A percentile compares a stretch with the other conserved stretches of the same genome.
Evolutionary conservation across 2,888 invertebrate species (phyloP).

Genomic region (Macrostomum cliftonense): DNA sequence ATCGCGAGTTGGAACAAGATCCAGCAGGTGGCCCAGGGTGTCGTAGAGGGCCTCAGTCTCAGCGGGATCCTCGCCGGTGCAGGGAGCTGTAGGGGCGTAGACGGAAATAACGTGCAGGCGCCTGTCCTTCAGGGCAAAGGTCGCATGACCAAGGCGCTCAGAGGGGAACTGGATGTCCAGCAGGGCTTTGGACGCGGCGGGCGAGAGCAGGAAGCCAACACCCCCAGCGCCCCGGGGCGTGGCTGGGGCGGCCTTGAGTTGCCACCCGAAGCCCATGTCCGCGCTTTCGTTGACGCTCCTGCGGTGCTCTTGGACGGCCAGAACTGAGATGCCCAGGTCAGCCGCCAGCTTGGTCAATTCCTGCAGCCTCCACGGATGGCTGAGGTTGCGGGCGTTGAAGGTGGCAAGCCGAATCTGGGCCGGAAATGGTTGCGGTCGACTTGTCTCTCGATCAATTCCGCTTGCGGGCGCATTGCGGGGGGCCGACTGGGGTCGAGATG

Average conservation of each 20-base stretch:
- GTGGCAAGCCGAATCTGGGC: no score
- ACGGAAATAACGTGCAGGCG: conserved; percentile 1
- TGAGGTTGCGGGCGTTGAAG: neutral
- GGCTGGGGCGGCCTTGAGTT: conserved; percentile 5
- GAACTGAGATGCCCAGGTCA: conserved; percentile 1
- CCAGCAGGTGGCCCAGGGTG: neutral
- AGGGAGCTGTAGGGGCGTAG: conserved; percentile 5
- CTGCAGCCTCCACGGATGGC: neutral
- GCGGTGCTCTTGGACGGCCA: conserved; percentile 7
- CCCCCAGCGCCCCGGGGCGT: conserved; percentile 1
- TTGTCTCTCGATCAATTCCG: no score
- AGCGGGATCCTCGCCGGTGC: neutral
- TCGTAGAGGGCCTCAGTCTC: conserved; percentile 5
- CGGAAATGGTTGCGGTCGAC: no score
- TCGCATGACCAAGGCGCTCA: conserved; percentile 2
- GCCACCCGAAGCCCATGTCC: conserved; percentile 1
- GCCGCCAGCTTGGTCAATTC: neutral
- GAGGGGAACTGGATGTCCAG: conserved; percentile 5
- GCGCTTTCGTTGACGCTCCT: neutral
- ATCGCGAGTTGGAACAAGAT: conserved; percentile 3
- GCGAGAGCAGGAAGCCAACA: conserved; percentile 1
- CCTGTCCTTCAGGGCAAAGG: conserved; percentile 6
- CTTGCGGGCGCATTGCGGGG: no score
- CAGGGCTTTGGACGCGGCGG: conserved; percentile 2
- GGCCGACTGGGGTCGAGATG: no score